Conservation (phyloP, 2,797 vertebrate species). For the Threskiornis aethiopicus region DNA sequence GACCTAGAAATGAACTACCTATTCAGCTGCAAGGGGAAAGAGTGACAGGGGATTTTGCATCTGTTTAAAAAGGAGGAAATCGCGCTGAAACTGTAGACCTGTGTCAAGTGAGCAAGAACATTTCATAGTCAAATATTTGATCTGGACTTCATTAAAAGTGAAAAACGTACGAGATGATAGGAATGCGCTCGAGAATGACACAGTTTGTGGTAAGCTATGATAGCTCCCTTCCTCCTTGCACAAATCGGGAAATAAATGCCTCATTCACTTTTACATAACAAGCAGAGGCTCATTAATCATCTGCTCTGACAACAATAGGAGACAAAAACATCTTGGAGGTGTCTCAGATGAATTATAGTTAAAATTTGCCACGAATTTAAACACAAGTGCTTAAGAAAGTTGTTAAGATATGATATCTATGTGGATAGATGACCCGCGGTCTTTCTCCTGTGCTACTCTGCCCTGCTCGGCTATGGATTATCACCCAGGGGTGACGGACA, state of each 20-base stretch:
- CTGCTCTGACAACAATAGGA: background rate
- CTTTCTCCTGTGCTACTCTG: background rate
- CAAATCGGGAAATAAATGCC: background rate
- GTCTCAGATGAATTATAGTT: background rate
- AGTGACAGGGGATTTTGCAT: background rate
- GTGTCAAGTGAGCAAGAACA: background rate
- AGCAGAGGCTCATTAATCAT: background rate
- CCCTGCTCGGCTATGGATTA: background rate
- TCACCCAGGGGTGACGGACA: background rate
- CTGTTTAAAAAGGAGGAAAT: background rate
- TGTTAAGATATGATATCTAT: background rate
- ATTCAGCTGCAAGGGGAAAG: background rate
- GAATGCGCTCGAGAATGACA: background rate
- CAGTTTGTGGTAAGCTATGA: background rate
- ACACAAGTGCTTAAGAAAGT: background rate
- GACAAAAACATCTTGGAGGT: background rate
- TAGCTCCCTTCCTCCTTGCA: background rate
- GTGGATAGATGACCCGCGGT: accelerated
- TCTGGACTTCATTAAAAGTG: background rate
- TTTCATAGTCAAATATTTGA: background rate
- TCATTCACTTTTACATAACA: background rate
- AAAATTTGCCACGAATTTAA: background rate
- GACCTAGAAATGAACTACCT: background rate
- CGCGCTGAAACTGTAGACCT: background rate
- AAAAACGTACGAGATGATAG: background rate